Evolutionary conservation across 2,797 vertebrate genomes (phyloP).

Genomic region (Hyperoplus immaculatus): DNA sequence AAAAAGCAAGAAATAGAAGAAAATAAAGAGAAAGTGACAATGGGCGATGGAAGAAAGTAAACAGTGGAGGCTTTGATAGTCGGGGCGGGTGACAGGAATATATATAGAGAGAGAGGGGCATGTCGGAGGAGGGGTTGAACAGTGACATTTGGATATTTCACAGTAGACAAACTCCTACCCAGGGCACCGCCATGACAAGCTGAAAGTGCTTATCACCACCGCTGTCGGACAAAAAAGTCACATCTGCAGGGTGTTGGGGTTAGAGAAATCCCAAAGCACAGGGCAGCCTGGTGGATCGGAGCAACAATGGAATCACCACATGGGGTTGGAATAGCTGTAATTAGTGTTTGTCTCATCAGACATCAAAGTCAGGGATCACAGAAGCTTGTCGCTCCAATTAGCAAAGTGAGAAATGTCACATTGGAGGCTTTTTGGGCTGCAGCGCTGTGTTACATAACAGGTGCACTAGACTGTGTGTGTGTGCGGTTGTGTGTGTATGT

Average conservation of each 20-base stretch:
- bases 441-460: constrained; percentile 54
- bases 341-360: constrained; percentile 38
- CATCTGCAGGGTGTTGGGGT: constrained; percentile 24
- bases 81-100: constrained; percentile 22
- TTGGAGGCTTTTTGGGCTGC: constrained; percentile 25
- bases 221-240: constrained; percentile 39
- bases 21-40: constrained; percentile 27
- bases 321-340: constrained; percentile 29
- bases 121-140: constrained; percentile 24
- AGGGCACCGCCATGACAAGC: constrained; percentile 44
- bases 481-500: constrained; percentile 32
- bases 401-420: constrained; percentile 38
- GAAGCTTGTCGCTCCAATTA: constrained; percentile 47
- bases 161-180: constrained; percentile 58
- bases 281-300: constrained; percentile 26
- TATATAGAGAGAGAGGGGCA: background rate
- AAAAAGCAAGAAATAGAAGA: constrained; percentile 19
- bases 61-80: constrained; percentile 60
- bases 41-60: constrained; percentile 46
- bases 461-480: constrained; percentile 35
- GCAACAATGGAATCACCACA: constrained; percentile 25
- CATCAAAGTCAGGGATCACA: constrained; percentile 44
- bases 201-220: constrained; percentile 51
- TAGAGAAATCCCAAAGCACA: constrained; percentile 7
- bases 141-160: constrained; percentile 58